Base-by-base conservation (phyloP, 2,888 invertebrate genomes). In the Serrognathus titanus region DNA sequence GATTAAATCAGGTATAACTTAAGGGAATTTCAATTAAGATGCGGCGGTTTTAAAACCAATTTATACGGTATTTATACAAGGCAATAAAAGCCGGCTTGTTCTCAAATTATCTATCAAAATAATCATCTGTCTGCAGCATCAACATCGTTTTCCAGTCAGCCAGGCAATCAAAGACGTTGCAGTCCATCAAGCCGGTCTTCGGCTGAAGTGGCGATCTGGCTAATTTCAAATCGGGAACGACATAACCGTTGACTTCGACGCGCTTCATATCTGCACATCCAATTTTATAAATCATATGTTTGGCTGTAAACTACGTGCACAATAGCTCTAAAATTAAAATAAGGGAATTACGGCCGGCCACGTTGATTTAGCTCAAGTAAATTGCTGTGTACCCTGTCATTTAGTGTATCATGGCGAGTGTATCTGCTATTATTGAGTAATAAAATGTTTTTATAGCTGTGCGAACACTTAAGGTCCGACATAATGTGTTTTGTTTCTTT, bases 221-320 rank as follows among this genome's bases (percentile, higher is more conserved):
- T 59, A 60, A 60, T 60, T 56, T 60, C 51, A 59, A 63, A 59
- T 60, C 57, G 58, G 56, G 56, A 63, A 59, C 59, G 63, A 62
- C 62, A 60, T 59, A 62, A 62, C 61, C 56, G 59, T 60, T 54
- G 60, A 58, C 51, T 55, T 57, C 60, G 56, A 58, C 57, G 59
- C 45, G 55, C 51, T 59, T 59, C 58, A 48, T 60, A 62, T 63
- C 63, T 60, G 60, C 63, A 55, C 64, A 59, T 54, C 67, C 65
- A 67, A 67, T 67, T 66, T 67, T 64, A 61, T 64, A 67, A 67
- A 67, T 67, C 67, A 67, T 63, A 67, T 58, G 64, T 64, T 64
- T 53, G 55, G 51, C 9, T 24, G 13, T 31, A 31, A 20, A 16
- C 43, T 13, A 11, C 43, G 16, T 43, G 43, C 43, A 16, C 43